Evolutionary conservation across 2,113 vertebrate genomes (phyloP).

Genomic region (Spheniscus mendiculus): DNA sequence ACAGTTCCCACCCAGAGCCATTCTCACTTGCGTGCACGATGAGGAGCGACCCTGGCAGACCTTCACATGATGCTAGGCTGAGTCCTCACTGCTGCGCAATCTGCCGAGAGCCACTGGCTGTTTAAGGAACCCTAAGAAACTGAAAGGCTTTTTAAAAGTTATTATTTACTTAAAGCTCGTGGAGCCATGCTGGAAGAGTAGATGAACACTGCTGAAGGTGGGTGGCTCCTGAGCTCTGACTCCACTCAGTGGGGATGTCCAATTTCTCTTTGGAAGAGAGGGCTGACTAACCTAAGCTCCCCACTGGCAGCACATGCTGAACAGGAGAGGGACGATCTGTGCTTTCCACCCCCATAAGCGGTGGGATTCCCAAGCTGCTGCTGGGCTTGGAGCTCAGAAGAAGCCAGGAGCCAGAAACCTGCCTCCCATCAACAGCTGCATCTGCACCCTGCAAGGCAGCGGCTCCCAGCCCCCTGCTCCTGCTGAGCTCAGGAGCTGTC

Average conservation of each 20-base stretch:
- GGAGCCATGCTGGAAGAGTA: rapidly evolving
- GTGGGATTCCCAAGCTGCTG: background rate
- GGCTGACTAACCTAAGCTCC: background rate
- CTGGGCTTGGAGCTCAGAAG: background rate
- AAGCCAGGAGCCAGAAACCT: background rate
- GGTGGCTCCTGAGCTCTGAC: background rate
- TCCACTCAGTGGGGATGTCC: background rate
- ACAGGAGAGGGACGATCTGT: background rate
- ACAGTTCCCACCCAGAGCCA: background rate
- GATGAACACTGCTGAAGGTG: background rate
- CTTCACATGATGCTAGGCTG: rapidly evolving
- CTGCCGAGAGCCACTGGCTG: background rate
- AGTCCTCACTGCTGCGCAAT: background rate
- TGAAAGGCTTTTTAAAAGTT: background rate
- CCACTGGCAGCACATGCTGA: background rate
- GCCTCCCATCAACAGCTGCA: rapidly evolving
- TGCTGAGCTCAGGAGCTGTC: background rate
- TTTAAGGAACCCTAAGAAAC: background rate
- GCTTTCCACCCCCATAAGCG: rapidly evolving
- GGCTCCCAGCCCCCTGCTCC: background rate
- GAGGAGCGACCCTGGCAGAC: background rate
- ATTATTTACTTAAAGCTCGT: background rate
- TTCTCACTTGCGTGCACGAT: background rate
- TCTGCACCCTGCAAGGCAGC: background rate
- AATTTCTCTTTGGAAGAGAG: background rate